phyloP scores from a whole-genome alignment of 2,797 vertebrate genomes.

The Limnodromus scolopaceus region DNA sequence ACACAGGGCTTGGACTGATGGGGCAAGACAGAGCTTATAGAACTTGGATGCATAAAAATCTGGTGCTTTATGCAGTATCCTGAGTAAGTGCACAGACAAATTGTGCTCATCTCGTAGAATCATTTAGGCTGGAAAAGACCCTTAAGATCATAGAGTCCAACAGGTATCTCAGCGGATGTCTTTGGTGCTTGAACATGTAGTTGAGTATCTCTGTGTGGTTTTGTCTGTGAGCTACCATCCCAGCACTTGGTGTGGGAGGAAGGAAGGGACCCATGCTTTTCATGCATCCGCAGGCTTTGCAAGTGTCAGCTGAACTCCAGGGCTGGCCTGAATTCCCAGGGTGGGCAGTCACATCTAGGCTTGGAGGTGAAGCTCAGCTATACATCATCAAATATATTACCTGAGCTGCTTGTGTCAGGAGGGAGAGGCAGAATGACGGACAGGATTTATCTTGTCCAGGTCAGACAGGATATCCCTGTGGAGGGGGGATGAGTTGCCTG shows the following conservation, averaged over 20 bases:
- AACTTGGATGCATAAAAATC: neutral
- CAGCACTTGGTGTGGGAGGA: neutral
- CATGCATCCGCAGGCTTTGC: neutral
- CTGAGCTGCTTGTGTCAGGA: neutral
- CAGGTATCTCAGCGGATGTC: neutral
- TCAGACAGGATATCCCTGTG: neutral
- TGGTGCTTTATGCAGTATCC: neutral
- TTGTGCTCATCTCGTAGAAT: neutral
- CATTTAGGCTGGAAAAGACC: neutral
- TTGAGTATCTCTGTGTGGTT: neutral
- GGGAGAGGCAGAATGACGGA: neutral
- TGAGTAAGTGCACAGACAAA: neutral
- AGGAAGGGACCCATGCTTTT: fast-evolving
- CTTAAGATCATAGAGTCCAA: neutral
- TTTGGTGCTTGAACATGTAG: neutral
- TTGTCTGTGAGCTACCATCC: neutral
- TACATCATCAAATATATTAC: neutral
- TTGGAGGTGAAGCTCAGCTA: neutral
- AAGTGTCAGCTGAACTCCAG: neutral
- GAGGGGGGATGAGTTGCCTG: too few species aligned
- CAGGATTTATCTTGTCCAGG: neutral
- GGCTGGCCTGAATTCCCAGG: neutral
- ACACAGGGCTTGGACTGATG: neutral
- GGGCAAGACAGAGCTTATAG: neutral
- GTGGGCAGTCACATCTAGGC: neutral